Evolutionary conservation across 2,113 vertebrate genomes (phyloP), one percentile per base, ranked within the genome.

Genomic region (Labeo catla): DNA sequence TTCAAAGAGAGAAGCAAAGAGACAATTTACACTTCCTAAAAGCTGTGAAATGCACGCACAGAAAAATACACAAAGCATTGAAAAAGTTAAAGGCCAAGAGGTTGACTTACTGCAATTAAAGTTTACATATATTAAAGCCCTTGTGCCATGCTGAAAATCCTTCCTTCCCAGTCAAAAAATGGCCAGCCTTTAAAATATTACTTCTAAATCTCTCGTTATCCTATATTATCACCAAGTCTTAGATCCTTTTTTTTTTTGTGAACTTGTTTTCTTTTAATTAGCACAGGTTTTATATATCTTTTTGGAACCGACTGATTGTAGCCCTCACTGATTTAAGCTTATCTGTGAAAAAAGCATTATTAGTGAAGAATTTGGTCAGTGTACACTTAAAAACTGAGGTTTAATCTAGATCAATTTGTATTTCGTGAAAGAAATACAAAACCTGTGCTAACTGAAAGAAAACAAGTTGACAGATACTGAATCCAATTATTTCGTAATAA

Each of bases 1-100:
- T 76, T 82, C 79, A 86, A 83, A 86, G 78, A 81, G 16, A 47
- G 84, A 54, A 43, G 5, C 49, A 52, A 52, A 66, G 54, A 61
- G 39, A 16, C 8, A 66, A 9, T 66, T 45, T 19, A 63, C 36
- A 61, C 39, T 47, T 49, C 21, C 52, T 79, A n/a, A 78, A 39
- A 59, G 36, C 49, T 59, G 34, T 59, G 52, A 45, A 61, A 80
- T 1, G 3, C 54, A 63, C 4, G 21, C 78, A 80, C 57, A 63
- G 19, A 68, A 15, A 82, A 81, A 15, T 3, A 63, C 39, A 81
- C 43, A 81, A 81, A 80, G 16, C 16, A n/a, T n/a, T 16, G 21
- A 19, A 54, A 79, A 59, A 59, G 19, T 12, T 59, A n/a, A 59
- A 34, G 16, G 4, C 68, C 15, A 39, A 28, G 47, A 10, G 49